Evolutionary conservation across 1,140 invertebrate genomes (phyloP).

Genomic region (Temnothorax longispinosus): DNA sequence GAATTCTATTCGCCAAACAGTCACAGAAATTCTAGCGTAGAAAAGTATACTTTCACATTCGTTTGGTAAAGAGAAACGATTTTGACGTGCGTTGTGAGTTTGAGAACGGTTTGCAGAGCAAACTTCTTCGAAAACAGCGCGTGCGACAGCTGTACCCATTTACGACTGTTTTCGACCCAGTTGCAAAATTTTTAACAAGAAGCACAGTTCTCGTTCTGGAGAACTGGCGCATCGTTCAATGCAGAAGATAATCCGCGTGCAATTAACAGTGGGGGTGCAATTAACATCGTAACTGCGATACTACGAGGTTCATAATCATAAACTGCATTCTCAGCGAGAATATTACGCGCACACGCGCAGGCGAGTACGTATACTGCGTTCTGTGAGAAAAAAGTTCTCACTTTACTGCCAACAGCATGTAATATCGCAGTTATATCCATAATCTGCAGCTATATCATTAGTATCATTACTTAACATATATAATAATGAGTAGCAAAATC

Average conservation of each 20-base stretch:
- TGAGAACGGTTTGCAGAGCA: neutral
- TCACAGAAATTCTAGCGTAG: neutral
- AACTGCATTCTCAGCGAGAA: constrained; percentile 25
- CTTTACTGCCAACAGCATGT: neutral
- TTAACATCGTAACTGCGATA: constrained; percentile 17
- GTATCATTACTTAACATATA: neutral
- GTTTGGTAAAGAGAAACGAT: neutral
- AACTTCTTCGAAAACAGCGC: neutral
- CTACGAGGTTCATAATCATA: constrained; percentile 10
- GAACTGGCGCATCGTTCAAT: neutral
- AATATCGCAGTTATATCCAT: neutral
- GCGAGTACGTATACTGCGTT: neutral
- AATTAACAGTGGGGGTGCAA: neutral
- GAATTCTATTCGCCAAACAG: neutral
- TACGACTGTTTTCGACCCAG: neutral
- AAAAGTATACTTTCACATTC: neutral
- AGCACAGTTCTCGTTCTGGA: neutral
- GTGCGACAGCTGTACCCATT: neutral
- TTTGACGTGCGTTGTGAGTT: neutral
- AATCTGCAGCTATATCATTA: neutral
- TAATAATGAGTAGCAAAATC: neutral
- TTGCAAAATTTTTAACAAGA: neutral
- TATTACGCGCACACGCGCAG: neutral
- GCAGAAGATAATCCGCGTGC: neutral
- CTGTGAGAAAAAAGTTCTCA: neutral